These are phyloP conservation scores for Troides aeacus DNA, from an alignment of 2,888 invertebrate genomes.

Conservation along the genomic window DNA sequence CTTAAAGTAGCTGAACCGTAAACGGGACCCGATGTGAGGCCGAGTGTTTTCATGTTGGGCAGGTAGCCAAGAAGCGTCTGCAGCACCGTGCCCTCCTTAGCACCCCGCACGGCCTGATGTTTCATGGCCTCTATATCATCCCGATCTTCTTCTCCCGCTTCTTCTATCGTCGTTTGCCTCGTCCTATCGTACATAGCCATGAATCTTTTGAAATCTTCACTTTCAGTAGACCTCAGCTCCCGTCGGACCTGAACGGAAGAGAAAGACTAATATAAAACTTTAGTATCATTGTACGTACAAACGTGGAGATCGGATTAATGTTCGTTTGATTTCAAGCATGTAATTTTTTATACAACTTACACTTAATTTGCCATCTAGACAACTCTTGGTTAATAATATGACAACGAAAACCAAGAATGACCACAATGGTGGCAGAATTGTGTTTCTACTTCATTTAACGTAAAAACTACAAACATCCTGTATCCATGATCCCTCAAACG, in stretches of 20 bases:
- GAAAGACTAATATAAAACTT: not conserved
- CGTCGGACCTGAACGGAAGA: conserved; percentile 40
- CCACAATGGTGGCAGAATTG: no score
- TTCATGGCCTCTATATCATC: not conserved
- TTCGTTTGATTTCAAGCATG: not conserved
- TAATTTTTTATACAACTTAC: no score
- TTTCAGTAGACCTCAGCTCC: conserved; percentile 32
- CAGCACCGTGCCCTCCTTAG: conserved; percentile 9
- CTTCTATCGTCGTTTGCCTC: not conserved
- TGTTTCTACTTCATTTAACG: no score
- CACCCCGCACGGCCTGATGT: not conserved
- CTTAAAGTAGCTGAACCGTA: conserved; percentile 9
- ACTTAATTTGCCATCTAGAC: no score
- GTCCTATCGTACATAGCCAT: conserved; percentile 3
- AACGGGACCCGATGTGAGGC: conserved; percentile 3
- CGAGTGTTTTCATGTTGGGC: conserved; percentile 17
- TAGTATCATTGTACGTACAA: not conserved
- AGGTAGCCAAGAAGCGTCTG: conserved; percentile 14
- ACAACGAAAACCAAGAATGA: no score
- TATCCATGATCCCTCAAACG: no score
- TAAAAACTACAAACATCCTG: no score
- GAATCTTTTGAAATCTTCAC: conserved; percentile 15
- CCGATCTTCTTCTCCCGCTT: not conserved
- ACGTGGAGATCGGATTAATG: not conserved
- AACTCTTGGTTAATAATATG: no score